Percentiles rank a stretch among this genome's conserved stretches.
Evolutionary conservation across 2,113 vertebrate genomes (phyloP).

Genomic region (Austrofundulus limnaeus): DNA sequence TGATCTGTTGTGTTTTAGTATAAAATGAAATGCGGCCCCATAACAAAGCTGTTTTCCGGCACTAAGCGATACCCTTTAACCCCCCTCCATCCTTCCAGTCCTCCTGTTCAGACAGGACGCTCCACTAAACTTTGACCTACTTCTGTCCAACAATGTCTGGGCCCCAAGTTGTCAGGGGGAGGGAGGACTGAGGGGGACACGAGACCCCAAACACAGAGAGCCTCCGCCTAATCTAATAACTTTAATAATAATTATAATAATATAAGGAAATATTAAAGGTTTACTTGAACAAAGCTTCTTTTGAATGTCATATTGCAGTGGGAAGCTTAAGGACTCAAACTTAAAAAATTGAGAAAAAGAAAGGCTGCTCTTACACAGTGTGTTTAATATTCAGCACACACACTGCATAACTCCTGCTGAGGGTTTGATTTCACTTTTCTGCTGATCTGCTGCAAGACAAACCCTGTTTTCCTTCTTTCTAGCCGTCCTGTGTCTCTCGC

Average conservation of each 20-base stretch:
- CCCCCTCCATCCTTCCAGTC: slow-evolving; percentile 32
- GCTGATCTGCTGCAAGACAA: slow-evolving; percentile 55
- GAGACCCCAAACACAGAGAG: slow-evolving; percentile 39
- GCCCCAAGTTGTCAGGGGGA: background rate
- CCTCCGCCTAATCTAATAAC: slow-evolving; percentile 29
- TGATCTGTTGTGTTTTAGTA: background rate
- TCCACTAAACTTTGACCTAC: slow-evolving; percentile 77
- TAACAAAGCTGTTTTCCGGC: slow-evolving; percentile 19
- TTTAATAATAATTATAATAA: slow-evolving; percentile 28
- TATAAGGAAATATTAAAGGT: slow-evolving; percentile 58
- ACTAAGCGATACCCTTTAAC: slow-evolving; percentile 24
- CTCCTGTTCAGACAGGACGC: slow-evolving; percentile 68
- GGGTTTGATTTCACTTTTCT: slow-evolving; percentile 58
- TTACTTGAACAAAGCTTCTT: slow-evolving; percentile 57
- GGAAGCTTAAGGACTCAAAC: slow-evolving; percentile 35
- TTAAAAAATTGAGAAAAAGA: slow-evolving; percentile 32
- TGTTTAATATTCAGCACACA: slow-evolving; percentile 41
- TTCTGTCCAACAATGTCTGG: slow-evolving; percentile 53
- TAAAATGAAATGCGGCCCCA: background rate
- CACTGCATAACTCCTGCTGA: slow-evolving; percentile 23
- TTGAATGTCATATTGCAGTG: slow-evolving; percentile 51
- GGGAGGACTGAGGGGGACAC: background rate
- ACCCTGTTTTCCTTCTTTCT: slow-evolving; percentile 35
- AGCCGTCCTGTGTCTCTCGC: slow-evolving; percentile 27
- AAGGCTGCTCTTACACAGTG: slow-evolving; percentile 34